Evolutionary conservation across 2,888 invertebrate species (phyloP), one percentile per base, ranked within the genome.

Genomic region (Agrilus biguttatus): DNA sequence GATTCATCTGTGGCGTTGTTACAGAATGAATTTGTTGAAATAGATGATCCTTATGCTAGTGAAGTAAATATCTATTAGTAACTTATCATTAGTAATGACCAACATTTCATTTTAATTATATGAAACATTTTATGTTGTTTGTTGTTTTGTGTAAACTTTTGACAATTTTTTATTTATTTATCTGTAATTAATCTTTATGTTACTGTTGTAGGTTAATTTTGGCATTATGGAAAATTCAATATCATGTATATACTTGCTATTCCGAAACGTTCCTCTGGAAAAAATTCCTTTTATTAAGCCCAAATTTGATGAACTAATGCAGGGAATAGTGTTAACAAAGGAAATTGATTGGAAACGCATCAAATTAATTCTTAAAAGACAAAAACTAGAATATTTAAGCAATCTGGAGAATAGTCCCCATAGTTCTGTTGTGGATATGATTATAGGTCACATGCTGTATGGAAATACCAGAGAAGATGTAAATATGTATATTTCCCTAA

Each of bases 1-100:
- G 85, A 89, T 55, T 86, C 86, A n/a, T 78, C 91, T 8, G 82
- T 87, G 13, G 83, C 89, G 48, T 90, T 90, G 10, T 68, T 93
- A 41, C 85, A 88, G 57, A 75, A 79, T 53, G 78, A 80, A 56
- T 84, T 91, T 63, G 84, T 90, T 2, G 89, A 90, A 67, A 73
- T 77, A 41, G 78, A 80, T 39, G 83, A 89, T 57, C 87, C 89
- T 0, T 76, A 75, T 51, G 88, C 88, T 17, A 87, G 85, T 56
- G 76, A 78, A 58, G 85, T 86, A 60, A 67, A 71, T 63, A 47
- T 42, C 14, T 37, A 41, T 33, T 48, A 44, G 37, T 43, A 36
- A 32, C n/a, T 13, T 37, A 12, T 5, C 12, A 23, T 39, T 2
- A 17, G 8, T 36, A 37, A 12, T 28, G 7, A 14, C 32, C 5